phyloP scores from a whole-genome alignment of 2,888 invertebrate species.

The Drosophila eohydei region DNA sequence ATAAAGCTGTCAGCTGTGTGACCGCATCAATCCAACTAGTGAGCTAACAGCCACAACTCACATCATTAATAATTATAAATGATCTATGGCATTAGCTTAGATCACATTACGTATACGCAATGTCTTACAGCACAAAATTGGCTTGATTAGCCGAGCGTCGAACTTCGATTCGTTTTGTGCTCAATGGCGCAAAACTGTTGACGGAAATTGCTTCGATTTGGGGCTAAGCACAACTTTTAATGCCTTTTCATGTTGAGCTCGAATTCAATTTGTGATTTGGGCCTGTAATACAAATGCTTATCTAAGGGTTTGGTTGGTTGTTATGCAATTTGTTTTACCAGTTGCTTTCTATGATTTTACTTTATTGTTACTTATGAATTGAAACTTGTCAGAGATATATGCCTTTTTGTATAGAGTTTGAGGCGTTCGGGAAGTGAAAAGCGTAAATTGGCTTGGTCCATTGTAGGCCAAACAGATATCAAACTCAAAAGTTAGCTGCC shows the following conservation, averaged over 20 bases:
- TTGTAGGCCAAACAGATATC: too few relatives aligned
- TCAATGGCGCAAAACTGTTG: slow-evolving; percentile 47
- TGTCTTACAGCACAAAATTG: slow-evolving; percentile 15
- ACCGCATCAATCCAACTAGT: slow-evolving; percentile 17
- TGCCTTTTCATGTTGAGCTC: slow-evolving; percentile 25
- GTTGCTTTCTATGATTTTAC: not conserved
- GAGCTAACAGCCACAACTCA: too few relatives aligned
- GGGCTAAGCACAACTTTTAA: slow-evolving; percentile 32
- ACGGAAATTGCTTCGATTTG: slow-evolving; percentile 24
- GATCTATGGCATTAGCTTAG: not conserved
- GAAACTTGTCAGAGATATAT: not conserved
- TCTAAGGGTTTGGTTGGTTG: not conserved
- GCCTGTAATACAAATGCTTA: not conserved
- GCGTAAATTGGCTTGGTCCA: not conserved
- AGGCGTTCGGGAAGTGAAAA: not conserved
- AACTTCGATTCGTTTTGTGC: slow-evolving; percentile 25
- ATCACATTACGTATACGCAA: slow-evolving; percentile 25
- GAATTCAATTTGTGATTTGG: not conserved
- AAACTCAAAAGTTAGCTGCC: too few relatives aligned
- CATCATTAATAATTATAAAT: slow-evolving; percentile 21
- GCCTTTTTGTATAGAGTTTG: not conserved
- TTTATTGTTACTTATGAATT: not conserved
- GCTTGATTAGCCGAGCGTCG: slow-evolving; percentile 28
- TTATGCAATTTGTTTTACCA: slow-evolving; percentile 6
- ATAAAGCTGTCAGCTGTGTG: not conserved